phyloP scores from a whole-genome alignment of 2,888 invertebrate genomes.

The Phoenoteleia sp. region DNA sequence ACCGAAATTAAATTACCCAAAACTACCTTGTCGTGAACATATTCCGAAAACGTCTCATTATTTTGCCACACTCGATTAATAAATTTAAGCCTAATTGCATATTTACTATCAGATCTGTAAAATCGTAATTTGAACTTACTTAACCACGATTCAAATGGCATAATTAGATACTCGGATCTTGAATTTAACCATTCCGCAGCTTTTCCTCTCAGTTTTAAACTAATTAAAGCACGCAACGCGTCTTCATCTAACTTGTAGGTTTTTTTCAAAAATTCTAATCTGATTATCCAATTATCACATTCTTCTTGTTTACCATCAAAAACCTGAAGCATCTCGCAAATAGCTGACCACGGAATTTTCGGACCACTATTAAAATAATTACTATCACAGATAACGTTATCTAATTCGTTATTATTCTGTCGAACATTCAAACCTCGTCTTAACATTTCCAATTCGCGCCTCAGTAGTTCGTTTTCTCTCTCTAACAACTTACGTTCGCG shows the following conservation, averaged over 20 bases:
- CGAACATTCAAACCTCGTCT: too few relatives aligned
- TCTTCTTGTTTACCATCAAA: too few relatives aligned
- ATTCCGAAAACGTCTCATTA: not conserved
- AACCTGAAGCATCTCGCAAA: too few relatives aligned
- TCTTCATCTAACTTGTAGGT: too few relatives aligned
- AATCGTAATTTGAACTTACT: not conserved
- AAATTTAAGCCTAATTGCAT: not conserved
- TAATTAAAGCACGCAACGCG: not conserved
- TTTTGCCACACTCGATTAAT: not conserved
- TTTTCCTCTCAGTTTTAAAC: constrained; percentile 14
- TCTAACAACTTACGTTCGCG: not conserved
- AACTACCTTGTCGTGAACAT: not conserved
- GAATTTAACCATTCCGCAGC: constrained; percentile 13
- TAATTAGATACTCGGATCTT: not conserved
- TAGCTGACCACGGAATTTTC: too few relatives aligned
- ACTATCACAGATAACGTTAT: too few relatives aligned
- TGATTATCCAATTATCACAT: too few relatives aligned
- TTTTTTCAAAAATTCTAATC: too few relatives aligned
- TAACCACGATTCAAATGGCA: not conserved
- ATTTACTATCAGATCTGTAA: not conserved
- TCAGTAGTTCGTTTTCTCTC: not conserved
- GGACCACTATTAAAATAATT: too few relatives aligned
- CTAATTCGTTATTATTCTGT: too few relatives aligned
- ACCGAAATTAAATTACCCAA: too few relatives aligned
- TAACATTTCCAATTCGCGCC: not conserved